Evolutionary conservation across 2,888 invertebrate genomes (phyloP), one percentile per base, ranked within the genome.

Genomic region (Acronicta alni): DNA sequence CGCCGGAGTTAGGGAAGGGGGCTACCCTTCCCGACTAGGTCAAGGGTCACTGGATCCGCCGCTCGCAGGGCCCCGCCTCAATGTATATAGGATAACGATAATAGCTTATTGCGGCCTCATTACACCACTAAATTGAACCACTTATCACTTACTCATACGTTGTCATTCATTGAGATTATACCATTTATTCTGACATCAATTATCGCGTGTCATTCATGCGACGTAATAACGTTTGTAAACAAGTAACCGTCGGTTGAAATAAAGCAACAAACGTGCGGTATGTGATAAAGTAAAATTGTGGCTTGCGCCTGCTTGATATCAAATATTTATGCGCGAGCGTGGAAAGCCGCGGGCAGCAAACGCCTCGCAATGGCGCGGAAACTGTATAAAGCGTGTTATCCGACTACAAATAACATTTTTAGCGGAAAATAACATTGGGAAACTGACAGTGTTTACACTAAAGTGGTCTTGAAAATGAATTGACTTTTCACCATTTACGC

Each of bases 1-100:
- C 18, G 72, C 57, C 38, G 75, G 67, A 67, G 59, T 46, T 16
- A 64, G 57, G 67, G 60, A 68, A 54, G 67, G 80, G 77, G 71
- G 54, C 72, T 72, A 69, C 79, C 79, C 80, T 73, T 75, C 66
- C 74, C 59, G 79, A 85, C 79, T 83, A 78, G 89, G 88, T 89
- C 89, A 89, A 88, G 87, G 87, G 87, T 88, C 88, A 84, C 75
- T 79, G 84, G 77, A 80, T 83, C 80, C 77, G 79, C 77, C 66
- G 72, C 67, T 62, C 74, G 71, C 73, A 69, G 71, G 65, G 55
- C 73, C 77, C 74, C 76, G 61, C 79, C 80, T 79, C 77, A 79
- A 82, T 83, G 79, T 81, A 78, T 81, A 86, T 79, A 84, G 81
- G 79, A 87, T 85, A 85, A 87, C 83, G 86, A 88, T 88, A 86